Evolutionary conservation across 2,888 invertebrate genomes (phyloP).

Genomic region (Agrochola litura): DNA sequence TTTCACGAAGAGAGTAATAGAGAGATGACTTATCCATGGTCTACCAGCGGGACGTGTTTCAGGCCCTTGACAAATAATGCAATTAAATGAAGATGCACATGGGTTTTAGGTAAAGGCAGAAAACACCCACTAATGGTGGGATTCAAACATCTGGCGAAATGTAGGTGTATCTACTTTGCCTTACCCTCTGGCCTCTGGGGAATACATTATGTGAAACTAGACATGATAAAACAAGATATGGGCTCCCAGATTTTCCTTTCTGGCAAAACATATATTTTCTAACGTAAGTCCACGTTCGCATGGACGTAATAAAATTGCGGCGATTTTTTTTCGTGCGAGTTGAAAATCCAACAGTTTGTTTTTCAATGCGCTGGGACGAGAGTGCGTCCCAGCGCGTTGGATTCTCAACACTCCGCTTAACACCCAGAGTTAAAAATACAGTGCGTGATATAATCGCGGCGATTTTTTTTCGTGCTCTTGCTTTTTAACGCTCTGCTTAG

Average conservation of each 20-base stretch:
- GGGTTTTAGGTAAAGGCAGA: not conserved
- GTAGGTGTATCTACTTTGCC: not conserved
- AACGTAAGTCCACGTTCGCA: too few relatives aligned
- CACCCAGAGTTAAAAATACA: too few relatives aligned
- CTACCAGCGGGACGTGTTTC: not conserved
- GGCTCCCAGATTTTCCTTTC: not conserved
- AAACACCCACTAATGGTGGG: not conserved
- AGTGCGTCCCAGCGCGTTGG: too few relatives aligned
- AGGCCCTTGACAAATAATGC: slow-evolving; percentile 49
- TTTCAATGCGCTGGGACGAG: too few relatives aligned
- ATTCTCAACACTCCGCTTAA: too few relatives aligned
- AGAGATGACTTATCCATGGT: slow-evolving; percentile 55
- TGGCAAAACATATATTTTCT: not conserved
- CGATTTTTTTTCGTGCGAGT: too few relatives aligned
- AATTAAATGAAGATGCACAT: not conserved
- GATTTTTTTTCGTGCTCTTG: too few relatives aligned
- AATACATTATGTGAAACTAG: not conserved
- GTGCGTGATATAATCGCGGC: too few relatives aligned
- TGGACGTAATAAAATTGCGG: too few relatives aligned
- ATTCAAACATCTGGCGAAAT: not conserved
- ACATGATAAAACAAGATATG: not conserved
- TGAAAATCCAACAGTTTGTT: too few relatives aligned
- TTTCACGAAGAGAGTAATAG: slow-evolving; percentile 41
- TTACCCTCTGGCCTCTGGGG: not conserved
- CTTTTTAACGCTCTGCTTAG: too few relatives aligned